Conservation (phyloP, 2,888 invertebrate genomes). For the Chrysodeixis includens region DNA sequence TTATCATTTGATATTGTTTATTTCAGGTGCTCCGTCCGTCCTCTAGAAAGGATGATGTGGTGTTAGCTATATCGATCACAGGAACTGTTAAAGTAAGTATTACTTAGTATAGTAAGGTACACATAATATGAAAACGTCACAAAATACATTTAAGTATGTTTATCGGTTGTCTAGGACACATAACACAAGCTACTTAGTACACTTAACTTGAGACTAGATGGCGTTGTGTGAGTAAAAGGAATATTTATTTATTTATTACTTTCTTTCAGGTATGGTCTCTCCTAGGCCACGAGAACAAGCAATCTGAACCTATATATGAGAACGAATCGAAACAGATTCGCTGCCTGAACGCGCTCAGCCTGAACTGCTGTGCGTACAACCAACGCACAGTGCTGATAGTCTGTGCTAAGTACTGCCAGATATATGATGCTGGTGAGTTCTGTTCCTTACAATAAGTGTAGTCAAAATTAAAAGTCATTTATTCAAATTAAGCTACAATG, state of each 20-base stretch:
- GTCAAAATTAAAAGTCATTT: no score
- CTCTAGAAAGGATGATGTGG: constrained; percentile 97
- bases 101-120: no score
- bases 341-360: constrained; percentile 96
- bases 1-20: not conserved
- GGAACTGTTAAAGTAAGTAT: constrained; percentile 95
- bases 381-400: constrained; percentile 99
- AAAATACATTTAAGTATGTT: no score
- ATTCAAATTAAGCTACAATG: no score
- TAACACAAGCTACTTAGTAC: no score
- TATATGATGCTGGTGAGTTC: constrained; percentile 92
- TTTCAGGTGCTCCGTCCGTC: constrained; percentile 91
- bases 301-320: constrained; percentile 96
- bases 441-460: not conserved
- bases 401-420: constrained; percentile 99
- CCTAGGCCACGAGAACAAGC: constrained; percentile 95
- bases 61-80: constrained; percentile 97
- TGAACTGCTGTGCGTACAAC: constrained; percentile 98
- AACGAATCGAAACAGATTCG: constrained; percentile 99
- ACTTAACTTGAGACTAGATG: no score
- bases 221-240: no score
- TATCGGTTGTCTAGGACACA: no score
- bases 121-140: no score
- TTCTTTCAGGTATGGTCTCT: constrained; percentile 95
- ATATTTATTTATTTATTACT: no score